Evolutionary conservation across 2,797 vertebrate species (phyloP).

Genomic region (Spizella passerina): DNA sequence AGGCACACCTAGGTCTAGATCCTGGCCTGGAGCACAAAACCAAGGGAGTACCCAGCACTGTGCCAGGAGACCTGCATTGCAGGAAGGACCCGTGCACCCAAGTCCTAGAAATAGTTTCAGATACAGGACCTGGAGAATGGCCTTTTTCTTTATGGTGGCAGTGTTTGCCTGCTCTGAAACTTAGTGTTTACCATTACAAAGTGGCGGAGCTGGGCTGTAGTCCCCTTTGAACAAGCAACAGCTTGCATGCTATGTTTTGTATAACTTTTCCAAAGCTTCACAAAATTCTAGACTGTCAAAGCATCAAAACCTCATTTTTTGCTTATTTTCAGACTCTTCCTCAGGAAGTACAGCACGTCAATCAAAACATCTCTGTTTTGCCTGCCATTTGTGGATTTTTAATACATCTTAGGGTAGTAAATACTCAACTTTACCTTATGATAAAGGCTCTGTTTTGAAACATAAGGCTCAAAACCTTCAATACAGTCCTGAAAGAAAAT

Average conservation of each 20-base stretch:
- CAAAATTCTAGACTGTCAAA: background rate
- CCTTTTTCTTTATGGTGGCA: background rate
- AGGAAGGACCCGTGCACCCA: rapidly evolving
- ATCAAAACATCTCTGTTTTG: background rate
- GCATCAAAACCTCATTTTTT: background rate
- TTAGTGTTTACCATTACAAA: background rate
- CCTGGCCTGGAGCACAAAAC: background rate
- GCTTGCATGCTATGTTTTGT: rapidly evolving
- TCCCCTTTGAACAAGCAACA: background rate
- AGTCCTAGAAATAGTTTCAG: background rate
- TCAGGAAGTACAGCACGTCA: background rate
- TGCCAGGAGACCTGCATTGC: background rate
- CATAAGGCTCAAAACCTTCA: background rate
- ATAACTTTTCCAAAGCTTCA: background rate
- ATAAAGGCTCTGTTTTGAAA: background rate
- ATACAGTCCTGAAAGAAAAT: background rate
- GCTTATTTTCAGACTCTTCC: background rate
- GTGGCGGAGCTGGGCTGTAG: background rate
- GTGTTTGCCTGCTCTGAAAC: background rate
- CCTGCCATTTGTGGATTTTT: background rate
- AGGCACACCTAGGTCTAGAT: background rate
- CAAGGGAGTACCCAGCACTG: background rate
- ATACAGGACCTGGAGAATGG: background rate
- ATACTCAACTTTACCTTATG: background rate
- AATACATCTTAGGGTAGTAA: background rate